Evolutionary conservation across 1,140 invertebrate species (phyloP), one percentile per base, ranked within the genome.

Genomic region (Protaetia brevitarsis): DNA sequence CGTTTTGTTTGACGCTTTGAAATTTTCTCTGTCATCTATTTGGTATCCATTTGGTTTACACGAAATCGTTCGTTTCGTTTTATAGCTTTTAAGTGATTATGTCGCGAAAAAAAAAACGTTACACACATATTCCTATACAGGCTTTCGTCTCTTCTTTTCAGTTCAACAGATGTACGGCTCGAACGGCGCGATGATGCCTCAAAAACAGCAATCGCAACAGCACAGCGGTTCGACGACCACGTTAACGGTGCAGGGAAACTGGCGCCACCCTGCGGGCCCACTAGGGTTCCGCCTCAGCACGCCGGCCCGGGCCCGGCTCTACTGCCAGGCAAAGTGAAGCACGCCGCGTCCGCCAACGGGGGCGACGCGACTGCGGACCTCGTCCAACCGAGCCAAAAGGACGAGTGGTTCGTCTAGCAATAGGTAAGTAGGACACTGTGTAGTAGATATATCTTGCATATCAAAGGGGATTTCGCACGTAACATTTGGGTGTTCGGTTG

Each of bases 211-310:
- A 82, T 76, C 72, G 80, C 76, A 45, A 13, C 34, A 36, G 37
- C 11, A 45, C 13, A 45, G 63, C 73, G 78, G 64, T 72, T 79
- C 72, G 79, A 69, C 75, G 74, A 81, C 81, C 75, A 82, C 83
- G 71, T 80, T 81, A 70, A 83, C 82, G 69, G 81, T 86, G 83
- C 88, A 90, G 91, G 91, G 91, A 94, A 94, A 94, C 91, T 92
- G 89, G 91, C 87, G 86, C 88, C 90, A 88, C 91, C 91, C 91
- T 94, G 91, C 87, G 91, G 90, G 89, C 89, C 89, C 83, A 85
- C 83, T 85, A 85, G 88, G 87, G 89, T 87, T 86, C 84, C 84
- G 85, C 84, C 84, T 85, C 85, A 85, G 82, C 84, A 84, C 70
- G 75, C 77, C 78, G 84, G 84, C 80, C 83, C 84, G 83, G 86